Base-by-base conservation (phyloP, 2,797 vertebrate species). In the Phyllotis vaccarum region DNA sequence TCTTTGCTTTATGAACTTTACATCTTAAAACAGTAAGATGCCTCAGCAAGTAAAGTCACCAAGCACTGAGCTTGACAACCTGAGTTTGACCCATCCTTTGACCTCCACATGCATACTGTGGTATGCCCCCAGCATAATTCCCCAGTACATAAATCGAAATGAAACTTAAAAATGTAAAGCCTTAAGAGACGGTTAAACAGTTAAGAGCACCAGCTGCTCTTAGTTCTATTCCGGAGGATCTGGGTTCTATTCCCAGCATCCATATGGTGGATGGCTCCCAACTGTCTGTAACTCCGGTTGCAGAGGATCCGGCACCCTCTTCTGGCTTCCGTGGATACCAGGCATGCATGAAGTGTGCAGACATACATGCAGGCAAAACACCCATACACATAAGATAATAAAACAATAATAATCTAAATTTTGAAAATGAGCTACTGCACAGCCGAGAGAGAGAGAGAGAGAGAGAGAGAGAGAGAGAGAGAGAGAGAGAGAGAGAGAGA, bases 1-100 rank as follows among this genome's bases (percentile, higher is more conserved):
- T 68, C 80, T 94, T 86, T 92, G 85, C 49, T 93, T 81, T 93
- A 37, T 81, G 80, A 94, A 74, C 16, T 96, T 86, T n/a, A 75
- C 40, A 83, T 56, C 64, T 60, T 78, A 62, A 78, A 76, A 64
- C 34, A 74, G 66, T 68, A 74, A 58, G 68, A 56, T 56, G 66
- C 24, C 49, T 87, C 66, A 72, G 24, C n/a, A 86, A 13, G 49
- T 54, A 70, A 72, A 86, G 2, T 8, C 24, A 54, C 64, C 13
- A 29, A 54, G 49, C 49, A 37, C 22, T 12, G 49, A 31, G 9
- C 37, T 16, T 58, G 16, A 54, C 16, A 56, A 58, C n/a, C n/a
- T 58, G 16, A 27, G 49, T 40, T 4, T 29, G 49, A 31, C 13
- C 43, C 52, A 56, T 43, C 49, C n/a, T 86, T 12, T 58, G 52